phyloP scores from a whole-genome alignment of 2,797 vertebrate genomes.

The Phyllotis vaccarum region DNA sequence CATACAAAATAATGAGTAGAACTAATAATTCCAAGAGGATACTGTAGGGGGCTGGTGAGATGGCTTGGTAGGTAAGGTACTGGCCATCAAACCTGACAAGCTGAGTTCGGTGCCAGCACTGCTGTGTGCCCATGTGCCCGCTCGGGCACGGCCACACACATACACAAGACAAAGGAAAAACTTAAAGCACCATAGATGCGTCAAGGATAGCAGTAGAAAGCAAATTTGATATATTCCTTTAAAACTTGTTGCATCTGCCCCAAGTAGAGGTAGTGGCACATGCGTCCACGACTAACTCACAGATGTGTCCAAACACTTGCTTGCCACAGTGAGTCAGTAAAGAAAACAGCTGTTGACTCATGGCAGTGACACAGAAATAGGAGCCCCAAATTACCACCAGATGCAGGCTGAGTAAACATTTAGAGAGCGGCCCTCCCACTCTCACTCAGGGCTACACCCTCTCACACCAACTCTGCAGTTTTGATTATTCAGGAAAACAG shows the following conservation, averaged over 20 bases:
- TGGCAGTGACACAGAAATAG: constrained; percentile 37
- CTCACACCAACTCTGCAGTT: background rate
- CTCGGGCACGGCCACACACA: background rate
- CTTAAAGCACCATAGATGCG: background rate
- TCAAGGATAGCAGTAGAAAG: background rate
- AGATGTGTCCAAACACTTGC: constrained; percentile 16
- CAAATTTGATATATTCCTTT: constrained; percentile 8
- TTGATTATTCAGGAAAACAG: background rate
- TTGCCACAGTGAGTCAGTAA: constrained; percentile 71
- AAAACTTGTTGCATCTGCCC: constrained; percentile 21
- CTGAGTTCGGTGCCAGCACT: background rate
- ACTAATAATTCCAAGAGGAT: constrained; percentile 42
- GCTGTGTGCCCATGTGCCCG: no score
- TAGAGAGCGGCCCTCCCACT: background rate
- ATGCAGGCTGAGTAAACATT: constrained; percentile 27
- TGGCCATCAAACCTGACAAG: background rate
- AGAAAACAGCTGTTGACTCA: constrained; percentile 64
- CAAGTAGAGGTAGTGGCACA: background rate
- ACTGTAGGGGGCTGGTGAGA: background rate
- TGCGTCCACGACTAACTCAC: background rate
- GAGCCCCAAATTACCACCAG: constrained; percentile 20
- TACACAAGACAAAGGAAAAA: background rate
- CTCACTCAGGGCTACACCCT: background rate
- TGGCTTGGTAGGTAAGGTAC: background rate
- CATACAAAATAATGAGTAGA: constrained; percentile 36